Evolutionary conservation across 2,888 invertebrate genomes (phyloP), one percentile per base, ranked within the genome.

Genomic region (Epinotia bilunana): DNA sequence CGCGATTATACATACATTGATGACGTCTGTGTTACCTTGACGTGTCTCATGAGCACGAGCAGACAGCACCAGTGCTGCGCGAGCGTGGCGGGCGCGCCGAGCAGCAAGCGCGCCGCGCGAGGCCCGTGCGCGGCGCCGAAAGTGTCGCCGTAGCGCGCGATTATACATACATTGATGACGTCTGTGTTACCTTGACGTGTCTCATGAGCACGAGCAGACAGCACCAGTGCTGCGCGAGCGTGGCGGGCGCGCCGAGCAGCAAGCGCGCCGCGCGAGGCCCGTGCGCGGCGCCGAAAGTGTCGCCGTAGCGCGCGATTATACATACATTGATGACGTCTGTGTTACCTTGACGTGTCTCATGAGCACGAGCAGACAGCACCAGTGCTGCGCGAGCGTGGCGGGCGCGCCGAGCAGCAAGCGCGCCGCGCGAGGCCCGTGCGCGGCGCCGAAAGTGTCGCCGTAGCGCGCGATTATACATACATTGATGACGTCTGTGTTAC

Each of bases 61-160:
- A 96, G 93, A 73, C 96, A 95, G 81, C 97, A 96, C 98, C 98
- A 98, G 28, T 97, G 95, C 77, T 95, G 92, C 0, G 95, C 94
- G 65, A 96, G 93, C 94, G 67, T 96, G 92, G 61, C 58, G 65
- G 43, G 33, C 0, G 64, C 18, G 76, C 70, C 57, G 74, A 84
- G 16, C 62, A 39, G 18, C 11, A 62, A 3, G 16, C 39, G 6
- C 7, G 39, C 9, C 61, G 62, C 60, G 80, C 95, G 95, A 75
- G 90, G 88, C 58, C 95, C 95, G 82, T 95, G 94, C 65, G 91
- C 87, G 18, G 88, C 86, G 7, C 96, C 87, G 77, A 96, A 88
- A 78, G 53, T 74, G 73, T 43, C 79, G 6, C 33, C 33, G 33
- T 6, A 33, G 28, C 77, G n/a, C n/a, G n/a, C n/a, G n/a, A n/a